Evolutionary conservation across 2,797 vertebrate genomes (phyloP).

Genomic region (Tenualosa ilisha): DNA sequence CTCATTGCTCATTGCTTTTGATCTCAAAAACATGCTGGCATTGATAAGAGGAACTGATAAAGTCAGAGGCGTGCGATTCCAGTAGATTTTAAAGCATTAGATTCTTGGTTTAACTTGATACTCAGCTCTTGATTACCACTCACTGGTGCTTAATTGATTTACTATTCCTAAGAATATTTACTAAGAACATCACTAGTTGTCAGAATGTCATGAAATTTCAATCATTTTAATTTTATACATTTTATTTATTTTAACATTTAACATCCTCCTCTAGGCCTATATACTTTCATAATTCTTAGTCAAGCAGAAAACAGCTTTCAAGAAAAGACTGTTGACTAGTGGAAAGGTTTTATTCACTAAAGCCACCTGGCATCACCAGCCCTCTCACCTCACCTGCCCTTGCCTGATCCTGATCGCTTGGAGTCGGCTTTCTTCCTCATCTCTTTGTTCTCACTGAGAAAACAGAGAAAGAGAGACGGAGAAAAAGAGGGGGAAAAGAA

Average conservation of each 20-base stretch:
- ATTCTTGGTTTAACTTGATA: no score
- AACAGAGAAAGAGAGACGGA: conserved; percentile 38
- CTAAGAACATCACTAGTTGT: neutral
- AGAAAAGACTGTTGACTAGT: neutral
- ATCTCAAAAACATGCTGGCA: no score
- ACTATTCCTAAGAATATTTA: neutral
- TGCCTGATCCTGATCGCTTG: conserved; percentile 75
- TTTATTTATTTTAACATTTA: neutral
- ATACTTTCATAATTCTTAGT: neutral
- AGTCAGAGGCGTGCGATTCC: no score
- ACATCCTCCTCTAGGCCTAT: no score
- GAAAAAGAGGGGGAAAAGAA: neutral
- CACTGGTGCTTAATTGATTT: neutral
- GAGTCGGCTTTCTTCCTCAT: conserved; percentile 80
- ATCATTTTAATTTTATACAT: neutral
- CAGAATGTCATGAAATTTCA: neutral
- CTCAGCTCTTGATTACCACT: no score
- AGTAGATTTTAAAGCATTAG: no score
- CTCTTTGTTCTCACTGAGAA: conserved; percentile 82
- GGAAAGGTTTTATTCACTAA: neutral
- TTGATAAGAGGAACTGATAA: no score
- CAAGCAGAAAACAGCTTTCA: neutral
- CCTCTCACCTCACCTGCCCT: conserved; percentile 69
- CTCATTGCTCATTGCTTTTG: no score
- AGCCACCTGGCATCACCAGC: neutral